Evolutionary conservation across 2,797 vertebrate genomes (phyloP).

Genomic region (Squalus acanthias): DNA sequence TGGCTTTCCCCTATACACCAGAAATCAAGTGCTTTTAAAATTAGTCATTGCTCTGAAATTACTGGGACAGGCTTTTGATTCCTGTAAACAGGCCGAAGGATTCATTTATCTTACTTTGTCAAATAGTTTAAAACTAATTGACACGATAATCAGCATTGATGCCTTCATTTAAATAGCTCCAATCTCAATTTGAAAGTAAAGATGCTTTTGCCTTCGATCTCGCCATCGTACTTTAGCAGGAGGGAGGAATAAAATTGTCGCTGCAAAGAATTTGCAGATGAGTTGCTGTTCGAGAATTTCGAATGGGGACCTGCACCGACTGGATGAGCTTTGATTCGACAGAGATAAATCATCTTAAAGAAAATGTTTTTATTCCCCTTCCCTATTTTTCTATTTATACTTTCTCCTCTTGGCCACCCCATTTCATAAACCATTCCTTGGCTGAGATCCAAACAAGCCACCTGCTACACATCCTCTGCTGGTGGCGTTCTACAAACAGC

Average conservation of each 20-base stretch:
- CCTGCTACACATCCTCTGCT: background rate
- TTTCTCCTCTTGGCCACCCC: background rate
- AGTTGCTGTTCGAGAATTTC: background rate
- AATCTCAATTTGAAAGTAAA: background rate
- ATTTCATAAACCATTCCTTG: background rate
- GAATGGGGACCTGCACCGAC: background rate
- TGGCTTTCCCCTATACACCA: background rate
- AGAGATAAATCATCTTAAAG: background rate
- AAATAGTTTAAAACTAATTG: background rate
- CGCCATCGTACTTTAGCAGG: background rate
- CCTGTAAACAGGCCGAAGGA: background rate
- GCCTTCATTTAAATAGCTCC: background rate
- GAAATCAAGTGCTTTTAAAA: background rate
- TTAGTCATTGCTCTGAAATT: background rate
- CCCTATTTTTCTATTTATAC: background rate
- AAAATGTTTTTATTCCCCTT: background rate
- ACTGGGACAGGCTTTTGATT: background rate
- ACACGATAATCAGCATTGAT: background rate
- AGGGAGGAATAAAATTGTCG: background rate
- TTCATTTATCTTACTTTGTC: background rate
- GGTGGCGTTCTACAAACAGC: background rate
- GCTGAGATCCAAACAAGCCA: background rate
- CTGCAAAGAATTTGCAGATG: background rate
- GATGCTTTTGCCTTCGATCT: background rate
- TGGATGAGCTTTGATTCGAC: background rate